These are phyloP conservation scores for Salarias fasciatus DNA, from an alignment of 2,797 vertebrate genomes.

Conservation along the genomic window DNA sequence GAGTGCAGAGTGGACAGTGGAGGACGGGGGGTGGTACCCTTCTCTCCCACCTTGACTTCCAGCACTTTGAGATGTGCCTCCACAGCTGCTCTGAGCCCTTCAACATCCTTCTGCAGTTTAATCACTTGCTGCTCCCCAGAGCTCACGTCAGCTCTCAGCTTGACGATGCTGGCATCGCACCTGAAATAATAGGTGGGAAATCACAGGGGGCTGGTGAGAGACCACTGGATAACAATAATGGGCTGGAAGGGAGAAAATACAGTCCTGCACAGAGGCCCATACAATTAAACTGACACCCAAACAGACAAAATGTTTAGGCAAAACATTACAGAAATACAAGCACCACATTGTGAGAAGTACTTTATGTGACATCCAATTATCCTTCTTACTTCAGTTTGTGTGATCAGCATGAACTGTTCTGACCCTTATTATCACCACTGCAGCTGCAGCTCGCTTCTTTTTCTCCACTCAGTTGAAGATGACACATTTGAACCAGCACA, in stretches of 20 bases:
- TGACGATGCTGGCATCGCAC: slow-evolving; percentile 86
- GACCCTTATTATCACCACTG: slow-evolving; percentile 20
- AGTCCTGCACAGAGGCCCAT: not conserved
- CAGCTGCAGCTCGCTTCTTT: slow-evolving; percentile 16
- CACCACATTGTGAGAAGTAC: not conserved
- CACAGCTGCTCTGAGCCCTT: slow-evolving; percentile 71
- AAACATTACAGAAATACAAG: not conserved
- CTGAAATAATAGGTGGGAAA: slow-evolving; percentile 62
- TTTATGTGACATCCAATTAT: too few relatives aligned
- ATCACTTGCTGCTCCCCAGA: slow-evolving; percentile 66
- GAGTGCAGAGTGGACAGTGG: too few relatives aligned
- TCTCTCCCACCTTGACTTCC: slow-evolving; percentile 82
- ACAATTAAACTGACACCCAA: too few relatives aligned
- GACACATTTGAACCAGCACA: slow-evolving; percentile 13
- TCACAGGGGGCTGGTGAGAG: slow-evolving; percentile 16
- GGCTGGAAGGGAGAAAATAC: slow-evolving; percentile 1
- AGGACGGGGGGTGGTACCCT: too few relatives aligned
- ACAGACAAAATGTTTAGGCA: too few relatives aligned
- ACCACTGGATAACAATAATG: slow-evolving; percentile 18
- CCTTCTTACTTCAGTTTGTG: slow-evolving; percentile 1
- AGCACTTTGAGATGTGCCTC: slow-evolving; percentile 74
- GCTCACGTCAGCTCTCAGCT: slow-evolving; percentile 81
- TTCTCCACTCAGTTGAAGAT: slow-evolving; percentile 23
- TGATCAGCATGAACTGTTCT: not conserved
- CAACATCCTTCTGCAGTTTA: slow-evolving; percentile 80